A percentile compares a stretch with the other conserved stretches of the same genome.
Evolutionary conservation across 2,113 vertebrate species (phyloP).

Genomic region (Tonatia bakeri): DNA sequence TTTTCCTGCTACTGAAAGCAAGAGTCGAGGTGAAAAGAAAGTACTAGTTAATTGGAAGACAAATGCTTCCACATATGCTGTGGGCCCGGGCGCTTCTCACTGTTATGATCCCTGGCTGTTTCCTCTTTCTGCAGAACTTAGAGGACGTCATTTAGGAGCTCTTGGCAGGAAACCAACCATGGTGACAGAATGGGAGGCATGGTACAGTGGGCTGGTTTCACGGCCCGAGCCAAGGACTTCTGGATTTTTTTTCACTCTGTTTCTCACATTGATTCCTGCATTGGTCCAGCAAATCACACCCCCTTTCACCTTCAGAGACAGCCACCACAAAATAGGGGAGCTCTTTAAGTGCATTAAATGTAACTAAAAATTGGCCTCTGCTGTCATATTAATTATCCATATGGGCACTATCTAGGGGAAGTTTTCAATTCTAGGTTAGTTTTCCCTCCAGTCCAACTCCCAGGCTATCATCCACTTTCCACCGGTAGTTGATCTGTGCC

Average conservation of each 20-base stretch:
- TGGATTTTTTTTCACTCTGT: not conserved
- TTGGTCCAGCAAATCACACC: not conserved
- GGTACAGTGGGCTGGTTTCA: constrained; percentile 18
- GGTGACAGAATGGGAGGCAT: constrained; percentile 34
- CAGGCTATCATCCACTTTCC: constrained; percentile 38
- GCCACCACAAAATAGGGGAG: not conserved
- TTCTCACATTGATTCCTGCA: constrained; percentile 20
- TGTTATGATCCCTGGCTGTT: not conserved
- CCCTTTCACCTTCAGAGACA: constrained; percentile 38
- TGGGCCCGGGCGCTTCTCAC: not conserved
- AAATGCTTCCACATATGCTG: not conserved
- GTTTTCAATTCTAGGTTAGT: not conserved
- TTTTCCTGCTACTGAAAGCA: constrained; percentile 19
- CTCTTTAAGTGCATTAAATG: not conserved
- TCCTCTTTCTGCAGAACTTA: constrained; percentile 46
- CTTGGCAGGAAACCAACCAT: constrained; percentile 14
- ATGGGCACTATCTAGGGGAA: not conserved
- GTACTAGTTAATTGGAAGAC: constrained; percentile 40
- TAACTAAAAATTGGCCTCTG: not conserved
- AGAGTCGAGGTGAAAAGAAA: constrained; percentile 31
- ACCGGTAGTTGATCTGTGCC: constrained; percentile 6
- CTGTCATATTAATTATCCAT: not conserved
- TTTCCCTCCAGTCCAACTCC: not conserved
- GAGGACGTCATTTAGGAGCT: constrained; percentile 42
- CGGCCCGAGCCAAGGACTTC: constrained; percentile 17